Evolutionary conservation across 2,888 invertebrate species (phyloP), one percentile per base, ranked within the genome.

Genomic region (Melinopterus prodromus): DNA sequence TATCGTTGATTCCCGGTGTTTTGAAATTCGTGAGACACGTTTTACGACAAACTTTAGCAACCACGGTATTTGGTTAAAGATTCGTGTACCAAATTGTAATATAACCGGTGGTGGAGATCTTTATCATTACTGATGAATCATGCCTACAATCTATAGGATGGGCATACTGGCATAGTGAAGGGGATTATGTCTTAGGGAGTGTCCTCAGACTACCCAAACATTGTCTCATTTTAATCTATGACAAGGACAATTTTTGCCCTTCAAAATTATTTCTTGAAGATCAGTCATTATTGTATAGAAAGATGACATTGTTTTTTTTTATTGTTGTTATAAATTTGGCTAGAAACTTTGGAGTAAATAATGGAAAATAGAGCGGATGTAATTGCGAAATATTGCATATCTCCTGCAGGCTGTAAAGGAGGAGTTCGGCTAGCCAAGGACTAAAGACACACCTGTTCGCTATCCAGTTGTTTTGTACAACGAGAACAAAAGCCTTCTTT

Each of bases 11-110:
- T 53, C 53, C 53, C 53, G 5, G 53, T 53, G 53, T 7, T 53
- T 53, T 53, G 7, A 6, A 53, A 7, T 53, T 53, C 53, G 53
- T 53, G 53, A 53, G 53, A 53, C 53, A 53, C 53, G 53, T 53
- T 53, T 53, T 53, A 9, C 53, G 53, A 53, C 7, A 53, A 53
- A 53, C 9, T 12, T 53, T 53, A 53, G 53, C 53, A 12, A 53
- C 5, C 26, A 12, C 5, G 53, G 53, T 53, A 53, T 53, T 53
- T 53, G 7, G 9, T 12, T 12, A 53, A 53, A 53, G 9, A 53
- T 53, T 53, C 53, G 53, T 53, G 53, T 53, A 53, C 53, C 53
- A 53, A 53, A 53, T 53, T 53, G 53, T 53, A 53, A 53, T 53
- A 53, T 53, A 53, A 53, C 7, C 12, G 12, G 53, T 53, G 53